phyloP scores from a whole-genome alignment of 53 echinoderm and acorn worm genomes.

The Mesocentrotus franciscanus region DNA sequence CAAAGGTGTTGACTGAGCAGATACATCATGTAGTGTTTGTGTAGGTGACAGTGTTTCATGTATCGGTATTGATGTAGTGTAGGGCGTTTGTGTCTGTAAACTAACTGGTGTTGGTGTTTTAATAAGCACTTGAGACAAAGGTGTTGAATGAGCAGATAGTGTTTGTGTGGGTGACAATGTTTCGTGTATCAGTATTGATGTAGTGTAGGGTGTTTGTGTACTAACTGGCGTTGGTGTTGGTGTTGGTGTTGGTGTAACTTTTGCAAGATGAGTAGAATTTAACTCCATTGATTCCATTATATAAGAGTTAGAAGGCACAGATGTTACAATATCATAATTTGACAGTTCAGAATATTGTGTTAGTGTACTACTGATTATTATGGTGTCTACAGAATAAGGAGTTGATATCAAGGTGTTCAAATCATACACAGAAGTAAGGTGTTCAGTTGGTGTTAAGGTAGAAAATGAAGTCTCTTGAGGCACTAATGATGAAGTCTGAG shows the following conservation, averaged over 20 bases:
- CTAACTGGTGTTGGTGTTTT: background rate
- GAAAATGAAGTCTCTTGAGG: background rate
- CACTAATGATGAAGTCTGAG: slow-evolving; percentile 13
- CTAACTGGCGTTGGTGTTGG: slow-evolving; percentile 28
- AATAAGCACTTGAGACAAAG: background rate
- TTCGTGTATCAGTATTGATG: background rate
- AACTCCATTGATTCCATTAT: background rate
- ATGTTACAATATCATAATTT: background rate
- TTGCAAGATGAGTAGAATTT: background rate
- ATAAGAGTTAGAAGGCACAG: slow-evolving; percentile 4
- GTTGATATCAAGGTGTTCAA: background rate
- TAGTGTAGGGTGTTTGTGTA: slow-evolving; percentile 14
- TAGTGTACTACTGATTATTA: background rate
- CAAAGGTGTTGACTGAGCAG: background rate
- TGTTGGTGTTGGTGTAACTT: slow-evolving; percentile 11
- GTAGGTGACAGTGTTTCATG: background rate
- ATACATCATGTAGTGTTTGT: background rate
- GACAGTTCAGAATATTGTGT: background rate
- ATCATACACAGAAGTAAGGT: background rate
- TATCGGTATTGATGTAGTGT: slow-evolving; percentile 26
- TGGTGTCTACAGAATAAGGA: background rate
- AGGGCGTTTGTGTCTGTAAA: background rate
- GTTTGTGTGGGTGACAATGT: background rate
- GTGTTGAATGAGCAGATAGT: background rate
- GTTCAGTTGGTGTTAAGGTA: background rate